Conservation (phyloP, 2,797 vertebrate species). For the Menidia menidia region DNA sequence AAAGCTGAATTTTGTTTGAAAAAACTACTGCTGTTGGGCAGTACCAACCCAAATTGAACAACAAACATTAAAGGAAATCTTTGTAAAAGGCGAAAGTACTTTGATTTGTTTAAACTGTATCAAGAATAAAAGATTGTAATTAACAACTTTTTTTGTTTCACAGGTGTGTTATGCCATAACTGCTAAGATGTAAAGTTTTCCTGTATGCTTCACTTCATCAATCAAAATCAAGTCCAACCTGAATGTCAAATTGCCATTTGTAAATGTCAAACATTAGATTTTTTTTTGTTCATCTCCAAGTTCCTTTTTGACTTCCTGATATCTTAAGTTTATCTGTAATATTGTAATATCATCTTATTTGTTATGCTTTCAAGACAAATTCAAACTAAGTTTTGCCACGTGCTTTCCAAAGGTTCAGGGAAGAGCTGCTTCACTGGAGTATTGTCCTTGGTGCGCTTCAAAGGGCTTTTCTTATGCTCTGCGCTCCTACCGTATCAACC, state of each 20-base stretch:
- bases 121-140: not conserved
- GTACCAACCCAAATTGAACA: conserved; percentile 56
- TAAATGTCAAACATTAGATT: not conserved
- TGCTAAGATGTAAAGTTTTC: not conserved
- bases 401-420: conserved; percentile 64
- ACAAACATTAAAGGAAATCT: conserved; percentile 87
- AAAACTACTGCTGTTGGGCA: conserved; percentile 55
- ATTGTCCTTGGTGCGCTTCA: conserved; percentile 89
- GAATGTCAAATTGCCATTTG: not conserved
- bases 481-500: conserved; percentile 88
- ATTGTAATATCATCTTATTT: not conserved
- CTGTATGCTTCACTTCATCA: not conserved
- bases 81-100: conserved; percentile 91
- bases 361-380: not conserved
- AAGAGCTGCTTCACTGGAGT: conserved; percentile 61
- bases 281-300: not conserved
- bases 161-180: not conserved
- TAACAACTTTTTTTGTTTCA: not conserved
- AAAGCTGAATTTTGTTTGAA: conserved; percentile 86
- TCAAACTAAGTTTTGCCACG: not conserved
- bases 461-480: conserved; percentile 86
- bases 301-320: not conserved
- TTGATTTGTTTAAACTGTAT: conserved; percentile 27
- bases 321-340: not conserved
- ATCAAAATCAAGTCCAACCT: conserved; percentile 25